Base-by-base conservation (phyloP, 1,140 invertebrate species). In the Cheumatopsyche charites region DNA sequence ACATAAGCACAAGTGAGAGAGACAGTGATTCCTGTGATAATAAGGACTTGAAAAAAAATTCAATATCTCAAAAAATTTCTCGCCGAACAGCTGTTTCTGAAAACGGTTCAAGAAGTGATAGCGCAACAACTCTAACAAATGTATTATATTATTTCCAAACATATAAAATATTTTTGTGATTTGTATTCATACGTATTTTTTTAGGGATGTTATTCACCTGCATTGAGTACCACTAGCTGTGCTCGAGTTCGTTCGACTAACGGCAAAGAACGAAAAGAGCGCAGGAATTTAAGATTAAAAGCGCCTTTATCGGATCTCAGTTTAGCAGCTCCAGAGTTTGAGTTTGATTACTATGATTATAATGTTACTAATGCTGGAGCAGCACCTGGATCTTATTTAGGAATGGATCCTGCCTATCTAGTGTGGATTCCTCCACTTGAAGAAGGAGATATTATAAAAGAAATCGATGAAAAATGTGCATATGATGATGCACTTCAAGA, bases 261-360 rank as follows among this genome's bases (percentile, higher is more conserved):
- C 73, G 84, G 87, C 0, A 94, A 94, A 78, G 90, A 92, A 76
- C 90, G 87, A 0, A 94, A 94, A 79, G 92, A 94, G 70, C 87
- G 90, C 70, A 86, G 88, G 66, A 81, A 93, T 4, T 80, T 93
- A 9, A 77, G 80, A n/a, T 43, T 73, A 25, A 84, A 86, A 25
- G 85, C 87, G 1, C 88, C 88, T 0, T 88, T 88, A 0, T 94
- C 92, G 0, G 92, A 94, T 76, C 90, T 92, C 72, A 94, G 92
- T 52, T 80, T 93, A n/a, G 87, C 87, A 0, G 90, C 87, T 21
- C 85, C 85, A 3, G 93, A 94, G 77, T 83, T 94, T 67, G 92
- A 95, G 80, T 83, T 94, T 43, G 93, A 95, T 78, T 95, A 95
- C 78, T 95, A 95, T 77, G 93, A 95, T 80, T 95, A 95, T 76